Percentiles rank a stretch among this genome's conserved stretches.
These are phyloP conservation scores for Cryptus armator DNA, from an alignment of 2,888 invertebrate species.

Conservation along the genomic window DNA sequence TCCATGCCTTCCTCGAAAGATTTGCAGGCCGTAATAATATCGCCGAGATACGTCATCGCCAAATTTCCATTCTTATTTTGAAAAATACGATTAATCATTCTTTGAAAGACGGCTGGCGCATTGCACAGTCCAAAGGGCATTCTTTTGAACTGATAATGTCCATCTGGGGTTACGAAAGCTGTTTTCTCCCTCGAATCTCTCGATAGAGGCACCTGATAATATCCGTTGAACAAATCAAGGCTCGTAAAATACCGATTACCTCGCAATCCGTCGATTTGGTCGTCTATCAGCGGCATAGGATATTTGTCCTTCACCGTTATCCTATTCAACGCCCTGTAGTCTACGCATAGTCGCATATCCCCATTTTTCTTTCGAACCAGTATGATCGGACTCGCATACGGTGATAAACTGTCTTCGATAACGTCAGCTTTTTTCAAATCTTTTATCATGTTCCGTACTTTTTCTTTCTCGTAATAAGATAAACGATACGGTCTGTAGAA, in stretches of 20 bases:
- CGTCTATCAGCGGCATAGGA: constrained; percentile 80
- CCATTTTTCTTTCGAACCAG: constrained; percentile 70
- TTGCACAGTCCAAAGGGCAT: constrained; percentile 81
- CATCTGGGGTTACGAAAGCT: constrained; percentile 81
- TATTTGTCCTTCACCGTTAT: constrained; percentile 77
- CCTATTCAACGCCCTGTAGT: constrained; percentile 76
- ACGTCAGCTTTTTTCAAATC: constrained; percentile 32
- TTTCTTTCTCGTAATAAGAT: constrained; percentile 69
- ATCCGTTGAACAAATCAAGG: constrained; percentile 77
- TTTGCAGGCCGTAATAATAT: constrained; percentile 70
- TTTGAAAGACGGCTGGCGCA: constrained; percentile 75
- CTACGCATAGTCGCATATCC: constrained; percentile 72
- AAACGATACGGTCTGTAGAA: constrained; percentile 74
- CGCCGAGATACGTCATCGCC: constrained; percentile 71
- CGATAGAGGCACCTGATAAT: constrained; percentile 78
- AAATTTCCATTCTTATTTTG: constrained; percentile 29
- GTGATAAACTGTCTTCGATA: constrained; percentile 41
- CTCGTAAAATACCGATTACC: constrained; percentile 75
- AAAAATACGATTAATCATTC: constrained; percentile 76
- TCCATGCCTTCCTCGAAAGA: constrained; percentile 69
- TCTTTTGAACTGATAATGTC: constrained; percentile 79
- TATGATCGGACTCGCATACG: constrained; percentile 64
- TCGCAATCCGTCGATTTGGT: constrained; percentile 76
- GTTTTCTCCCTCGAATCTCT: constrained; percentile 76
- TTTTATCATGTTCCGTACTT: constrained; percentile 64